These are phyloP conservation scores for Gibbula magus DNA, from an alignment of 2,888 invertebrate genomes.

Conservation along the genomic window DNA sequence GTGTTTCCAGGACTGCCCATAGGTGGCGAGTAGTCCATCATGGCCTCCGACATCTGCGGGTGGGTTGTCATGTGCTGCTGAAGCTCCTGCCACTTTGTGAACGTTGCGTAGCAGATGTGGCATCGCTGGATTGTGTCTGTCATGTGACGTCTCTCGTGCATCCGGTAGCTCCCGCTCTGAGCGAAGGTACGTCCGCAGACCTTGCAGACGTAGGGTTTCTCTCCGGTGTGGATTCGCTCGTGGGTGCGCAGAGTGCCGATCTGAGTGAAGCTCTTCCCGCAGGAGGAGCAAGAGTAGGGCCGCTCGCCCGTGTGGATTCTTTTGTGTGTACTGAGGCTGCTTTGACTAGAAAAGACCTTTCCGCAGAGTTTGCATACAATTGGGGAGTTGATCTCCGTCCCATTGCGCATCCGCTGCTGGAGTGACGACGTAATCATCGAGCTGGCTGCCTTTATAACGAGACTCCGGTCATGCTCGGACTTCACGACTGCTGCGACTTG, in stretches of 20 bases:
- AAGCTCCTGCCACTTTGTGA: constrained; percentile 60
- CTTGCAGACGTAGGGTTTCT: constrained; percentile 67
- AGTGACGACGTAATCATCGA: constrained; percentile 24
- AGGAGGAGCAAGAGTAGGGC: constrained; percentile 61
- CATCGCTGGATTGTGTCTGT: constrained; percentile 65
- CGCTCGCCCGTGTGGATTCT: constrained; percentile 68
- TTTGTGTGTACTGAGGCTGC: constrained; percentile 65
- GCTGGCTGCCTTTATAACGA: constrained; percentile 20
- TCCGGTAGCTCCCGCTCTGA: constrained; percentile 67
- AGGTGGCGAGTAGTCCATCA: constrained; percentile 12
- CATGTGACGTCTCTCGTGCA: constrained; percentile 69
- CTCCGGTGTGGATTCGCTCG: constrained; percentile 67
- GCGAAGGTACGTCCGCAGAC: constrained; percentile 64
- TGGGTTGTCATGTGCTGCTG: constrained; percentile 66
- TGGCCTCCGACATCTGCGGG: constrained; percentile 44
- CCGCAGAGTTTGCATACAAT: constrained; percentile 63
- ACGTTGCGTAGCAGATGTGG: constrained; percentile 64
- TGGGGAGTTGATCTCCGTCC: constrained; percentile 30
- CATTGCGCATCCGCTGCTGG: constrained; percentile 36
- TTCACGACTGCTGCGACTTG: background rate
- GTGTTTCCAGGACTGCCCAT: background rate
- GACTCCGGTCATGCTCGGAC: constrained; percentile 18
- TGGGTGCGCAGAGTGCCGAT: constrained; percentile 68
- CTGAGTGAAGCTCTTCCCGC: constrained; percentile 69
- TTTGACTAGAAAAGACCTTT: constrained; percentile 66